Evolutionary conservation across 2,113 vertebrate species (phyloP), one percentile per base, ranked within the genome.

Genomic region (Leucopsar rothschildi): DNA sequence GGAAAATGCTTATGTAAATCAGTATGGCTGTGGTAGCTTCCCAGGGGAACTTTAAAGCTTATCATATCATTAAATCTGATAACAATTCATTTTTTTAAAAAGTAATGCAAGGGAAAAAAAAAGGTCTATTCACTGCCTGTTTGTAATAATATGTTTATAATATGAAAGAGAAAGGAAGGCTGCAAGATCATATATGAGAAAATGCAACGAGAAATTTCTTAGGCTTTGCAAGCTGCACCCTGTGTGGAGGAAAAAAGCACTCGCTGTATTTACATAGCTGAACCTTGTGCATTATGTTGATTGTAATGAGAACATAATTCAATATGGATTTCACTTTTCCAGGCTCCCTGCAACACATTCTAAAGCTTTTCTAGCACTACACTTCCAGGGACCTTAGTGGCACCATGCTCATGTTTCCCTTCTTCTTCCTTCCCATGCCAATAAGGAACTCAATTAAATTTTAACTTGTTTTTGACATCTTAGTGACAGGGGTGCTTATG

Each of bases 1-100:
- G 96, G 91, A 96, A 96, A 96, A 96, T 95, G 94, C 96, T 96
- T 97, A 97, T 96, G 96, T 96, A 96, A 97, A 97, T 97, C 91
- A 96, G 93, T 78, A 92, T 69, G 88, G 92, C 88, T 94, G 86
- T 65, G 81, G 79, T 86, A 96, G 93, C 96, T 96, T 97, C 96
- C 96, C 93, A 96, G 95, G 94, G 93, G 90, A 96, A 97, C 88
- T 95, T 96, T 95, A 94, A 97, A 96, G 96, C 95, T 96, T 96
- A 97, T 97, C 93, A 96, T 96, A 96, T 97, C 94, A 96, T 97
- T 96, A 96, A 96, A 95, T 90, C 94, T 94, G 76, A 96, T 96
- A 95, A 92, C 94, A 95, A 95, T 96, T 96, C 79, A 61, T 97
- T 96, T 96, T 95, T 82, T 39, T 1, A 1, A 85, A 93, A 96